Conservation (phyloP, 2,888 invertebrate species). For the Cataglyphis altisquamis region DNA sequence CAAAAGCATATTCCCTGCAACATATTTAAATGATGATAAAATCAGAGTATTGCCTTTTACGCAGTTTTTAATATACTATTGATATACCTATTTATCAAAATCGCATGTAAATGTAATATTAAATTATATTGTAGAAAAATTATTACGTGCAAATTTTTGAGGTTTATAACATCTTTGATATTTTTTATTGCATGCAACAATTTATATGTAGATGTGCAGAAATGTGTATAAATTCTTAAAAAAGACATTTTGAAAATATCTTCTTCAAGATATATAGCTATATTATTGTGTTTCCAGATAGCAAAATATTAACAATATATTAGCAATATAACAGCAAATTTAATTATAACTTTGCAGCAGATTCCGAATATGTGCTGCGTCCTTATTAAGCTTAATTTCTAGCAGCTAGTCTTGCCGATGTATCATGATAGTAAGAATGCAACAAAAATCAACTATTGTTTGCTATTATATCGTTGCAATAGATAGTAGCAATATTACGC, state of each 20-base stretch:
- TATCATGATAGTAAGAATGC: background rate
- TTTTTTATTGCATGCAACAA: background rate
- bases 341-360: too few relatives aligned
- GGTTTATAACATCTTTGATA: background rate
- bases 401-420: background rate
- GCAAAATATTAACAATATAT: too few relatives aligned
- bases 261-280: background rate
- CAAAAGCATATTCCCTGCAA: too few relatives aligned
- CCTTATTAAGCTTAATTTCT: background rate
- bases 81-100: too few relatives aligned
- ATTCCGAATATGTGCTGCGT: background rate
- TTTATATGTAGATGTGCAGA: background rate
- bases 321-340: too few relatives aligned
- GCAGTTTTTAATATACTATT: too few relatives aligned
- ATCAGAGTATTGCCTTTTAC: too few relatives aligned
- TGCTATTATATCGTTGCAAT: background rate
- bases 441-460: background rate
- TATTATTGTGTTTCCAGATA: too few relatives aligned
- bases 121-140: too few relatives aligned
- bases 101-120: too few relatives aligned
- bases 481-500: background rate
- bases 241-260: background rate
- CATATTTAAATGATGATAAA: too few relatives aligned
- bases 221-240: background rate
- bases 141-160: too few relatives aligned